Percentiles rank a stretch among this genome's conserved stretches.
phyloP scores from a whole-genome alignment of 2,113 vertebrate species.

The Epinephelus cyanopodus region DNA sequence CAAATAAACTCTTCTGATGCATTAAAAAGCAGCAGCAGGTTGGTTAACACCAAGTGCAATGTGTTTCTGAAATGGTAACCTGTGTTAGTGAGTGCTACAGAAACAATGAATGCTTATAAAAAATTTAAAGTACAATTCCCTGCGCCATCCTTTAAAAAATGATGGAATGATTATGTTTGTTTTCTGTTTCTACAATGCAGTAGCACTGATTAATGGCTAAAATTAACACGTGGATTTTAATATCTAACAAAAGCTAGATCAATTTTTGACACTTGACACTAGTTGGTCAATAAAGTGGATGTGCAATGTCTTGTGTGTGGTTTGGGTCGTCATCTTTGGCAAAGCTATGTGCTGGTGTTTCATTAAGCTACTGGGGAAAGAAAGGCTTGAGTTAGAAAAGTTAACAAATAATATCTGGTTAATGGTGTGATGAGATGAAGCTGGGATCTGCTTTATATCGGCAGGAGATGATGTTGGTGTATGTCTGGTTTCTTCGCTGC shows the following conservation, averaged over 20 bases:
- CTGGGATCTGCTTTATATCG: not conserved
- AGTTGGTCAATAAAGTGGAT: not conserved
- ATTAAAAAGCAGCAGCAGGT: not conserved
- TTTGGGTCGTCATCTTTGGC: not conserved
- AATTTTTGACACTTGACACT: not conserved
- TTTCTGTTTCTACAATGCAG: constrained; percentile 3
- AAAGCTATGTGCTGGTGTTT: not conserved
- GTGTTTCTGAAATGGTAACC: not conserved
- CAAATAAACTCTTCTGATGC: not conserved
- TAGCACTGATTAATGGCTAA: not conserved
- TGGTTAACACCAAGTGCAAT: not conserved
- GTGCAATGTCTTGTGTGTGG: not conserved
- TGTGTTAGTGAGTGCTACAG: not conserved
- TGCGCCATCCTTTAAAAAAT: not conserved
- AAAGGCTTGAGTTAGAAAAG: not conserved
- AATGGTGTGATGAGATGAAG: not conserved
- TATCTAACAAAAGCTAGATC: not conserved
- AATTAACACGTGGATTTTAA: not conserved
- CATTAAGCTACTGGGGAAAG: not conserved
- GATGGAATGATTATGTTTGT: constrained; percentile 34
- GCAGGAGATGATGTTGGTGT: not conserved
- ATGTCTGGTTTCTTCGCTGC: not conserved
- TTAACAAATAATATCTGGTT: not conserved
- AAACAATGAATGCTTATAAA: not conserved
- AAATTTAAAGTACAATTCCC: not conserved